Percentiles rank a stretch among this genome's conserved stretches.
phyloP scores from a whole-genome alignment of 2,888 invertebrate genomes.

The Cryptophagus acutangulus region DNA sequence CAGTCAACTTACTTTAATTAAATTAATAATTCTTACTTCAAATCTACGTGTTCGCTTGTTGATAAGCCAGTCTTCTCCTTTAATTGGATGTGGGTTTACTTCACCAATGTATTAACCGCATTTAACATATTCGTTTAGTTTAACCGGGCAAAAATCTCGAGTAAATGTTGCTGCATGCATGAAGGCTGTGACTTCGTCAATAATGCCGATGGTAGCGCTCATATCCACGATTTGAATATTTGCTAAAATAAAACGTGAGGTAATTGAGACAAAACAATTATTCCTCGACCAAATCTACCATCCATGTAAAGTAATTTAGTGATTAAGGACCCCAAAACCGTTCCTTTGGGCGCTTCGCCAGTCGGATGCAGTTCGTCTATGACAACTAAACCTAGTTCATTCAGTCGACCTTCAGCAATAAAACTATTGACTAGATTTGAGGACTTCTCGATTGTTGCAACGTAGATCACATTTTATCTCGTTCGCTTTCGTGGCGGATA shows the following conservation, averaged over 20 bases:
- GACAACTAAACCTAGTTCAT: slow-evolving; percentile 73
- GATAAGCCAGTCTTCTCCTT: no score
- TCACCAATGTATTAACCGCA: no score
- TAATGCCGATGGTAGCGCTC: slow-evolving; percentile 95
- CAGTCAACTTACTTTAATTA: no score
- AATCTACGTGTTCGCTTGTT: no score
- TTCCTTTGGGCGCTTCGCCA: slow-evolving; percentile 82
- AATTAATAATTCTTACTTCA: no score
- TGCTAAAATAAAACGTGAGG: no score
- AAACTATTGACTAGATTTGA: slow-evolving; percentile 79
- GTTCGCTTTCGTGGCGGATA: slow-evolving; percentile 75
- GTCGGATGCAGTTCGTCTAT: slow-evolving; percentile 93
- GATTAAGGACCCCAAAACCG: slow-evolving; percentile 76
- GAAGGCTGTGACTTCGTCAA: slow-evolving; percentile 74
- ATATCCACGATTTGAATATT: slow-evolving; percentile 87
- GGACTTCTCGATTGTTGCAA: slow-evolving; percentile 95
- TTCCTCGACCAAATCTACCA: slow-evolving; percentile 52
- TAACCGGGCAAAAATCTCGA: slow-evolving; percentile 84
- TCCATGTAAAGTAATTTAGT: slow-evolving; percentile 70
- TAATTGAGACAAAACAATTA: no score
- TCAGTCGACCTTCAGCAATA: slow-evolving; percentile 68
- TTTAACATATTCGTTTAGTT: slow-evolving; percentile 78
- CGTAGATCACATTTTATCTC: slow-evolving; percentile 72
- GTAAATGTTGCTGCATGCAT: slow-evolving; percentile 76
- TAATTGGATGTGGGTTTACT: no score